Base-by-base conservation (phyloP, 2,113 vertebrate genomes). In the Tapirus terrestris region DNA sequence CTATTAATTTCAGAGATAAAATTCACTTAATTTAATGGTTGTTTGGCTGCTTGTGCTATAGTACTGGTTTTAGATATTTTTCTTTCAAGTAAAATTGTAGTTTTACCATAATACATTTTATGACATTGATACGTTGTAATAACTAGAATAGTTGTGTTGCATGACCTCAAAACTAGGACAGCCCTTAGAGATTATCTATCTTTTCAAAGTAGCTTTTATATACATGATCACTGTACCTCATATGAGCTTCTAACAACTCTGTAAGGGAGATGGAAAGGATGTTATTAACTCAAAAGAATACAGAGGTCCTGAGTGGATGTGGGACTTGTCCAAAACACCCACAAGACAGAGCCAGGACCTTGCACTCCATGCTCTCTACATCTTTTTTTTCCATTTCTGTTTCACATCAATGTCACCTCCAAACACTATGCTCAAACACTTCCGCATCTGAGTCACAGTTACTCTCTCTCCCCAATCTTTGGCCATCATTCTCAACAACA, bases 1-100 rank as follows among this genome's bases (percentile, higher is more conserved):
- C 83, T 81, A 48, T 72, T 88, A 58, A 76, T 89, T 91, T 61
- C 60, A 91, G 53, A 94, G 67, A 93, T 61, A 91, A 96, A 93
- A 53, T 39, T 89, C 89, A 73, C 73, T 85, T 77, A 43, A 36
- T 18, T 94, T 81, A 79, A 89, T 27, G 45, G 7, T 21, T 77
- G 8, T 48, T 84, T 84, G 86, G 36, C 75, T 93, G 48, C 20
- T 67, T 94, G 21, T 76, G 67, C 63, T 43, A 31, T 16, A 70
- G 33, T 48, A 27, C 33, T 56, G 29, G 10, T 39, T 93, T 91
- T 67, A 68, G 56, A 51, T 39, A 89, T 70, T 92, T 97, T 95
- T 51, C 90, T 91, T 94, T 61, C 79, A 83, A 89, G 21, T 16
- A 20, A 89, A 97, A 72, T 20, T 79, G 39, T 43, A 89, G 2